phyloP scores from a whole-genome alignment of 1,140 invertebrate species.

The Drosophila ananassae region DNA sequence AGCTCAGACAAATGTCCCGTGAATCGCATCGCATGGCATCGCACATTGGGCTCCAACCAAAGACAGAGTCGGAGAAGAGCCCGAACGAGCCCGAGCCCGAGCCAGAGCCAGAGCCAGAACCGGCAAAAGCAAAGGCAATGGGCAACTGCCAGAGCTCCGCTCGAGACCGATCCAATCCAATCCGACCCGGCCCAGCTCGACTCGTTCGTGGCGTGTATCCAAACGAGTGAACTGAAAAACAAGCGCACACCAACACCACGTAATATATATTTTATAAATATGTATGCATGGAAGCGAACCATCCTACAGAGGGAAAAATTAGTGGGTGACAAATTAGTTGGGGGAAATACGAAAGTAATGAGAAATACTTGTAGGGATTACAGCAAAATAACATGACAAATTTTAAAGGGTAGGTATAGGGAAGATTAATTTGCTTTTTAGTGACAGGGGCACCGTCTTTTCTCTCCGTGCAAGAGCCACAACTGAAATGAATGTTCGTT shows the following conservation, averaged over 20 bases:
- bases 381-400: too few species aligned
- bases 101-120: constrained; percentile 14
- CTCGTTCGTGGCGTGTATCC: constrained; percentile 52
- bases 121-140: constrained; percentile 34
- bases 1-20: constrained; percentile 63
- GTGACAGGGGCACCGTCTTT: background rate
- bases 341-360: background rate
- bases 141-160: constrained; percentile 37
- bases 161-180: constrained; percentile 27
- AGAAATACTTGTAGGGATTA: background rate
- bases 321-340: background rate
- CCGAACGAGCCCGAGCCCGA: constrained; percentile 22
- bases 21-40: constrained; percentile 28
- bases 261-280: constrained; percentile 23
- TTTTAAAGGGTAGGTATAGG: too few species aligned
- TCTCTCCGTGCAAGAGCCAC: constrained; percentile 16
- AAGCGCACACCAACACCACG: constrained; percentile 42
- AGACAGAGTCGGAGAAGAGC: constrained; percentile 17
- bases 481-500: constrained; percentile 37
- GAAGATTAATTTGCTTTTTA: too few species aligned
- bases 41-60: constrained; percentile 29
- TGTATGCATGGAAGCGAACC: constrained; percentile 40
- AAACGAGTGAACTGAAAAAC: constrained; percentile 66
- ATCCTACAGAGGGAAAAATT: constrained; percentile 18
- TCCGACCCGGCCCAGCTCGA: constrained; percentile 20